Conservation (phyloP, 2,797 vertebrate species). For the Florisuga fusca region DNA sequence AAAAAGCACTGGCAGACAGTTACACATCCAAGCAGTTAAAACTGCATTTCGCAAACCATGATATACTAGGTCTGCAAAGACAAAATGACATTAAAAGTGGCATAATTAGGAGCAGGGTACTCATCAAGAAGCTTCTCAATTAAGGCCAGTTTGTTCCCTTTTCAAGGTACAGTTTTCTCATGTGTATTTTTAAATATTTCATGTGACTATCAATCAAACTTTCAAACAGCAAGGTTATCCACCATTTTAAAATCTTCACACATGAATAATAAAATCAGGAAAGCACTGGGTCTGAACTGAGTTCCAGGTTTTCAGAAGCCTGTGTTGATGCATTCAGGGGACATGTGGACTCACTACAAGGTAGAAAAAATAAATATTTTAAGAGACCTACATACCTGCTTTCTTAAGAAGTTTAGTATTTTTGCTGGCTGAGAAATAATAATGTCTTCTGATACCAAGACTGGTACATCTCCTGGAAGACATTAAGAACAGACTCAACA, state of each 20-base stretch:
- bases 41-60: background rate
- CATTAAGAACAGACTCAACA: conserved; percentile 18
- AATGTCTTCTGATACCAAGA: conserved; percentile 84
- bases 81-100: background rate
- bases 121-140: background rate
- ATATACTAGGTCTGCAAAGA: background rate
- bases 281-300: background rate
- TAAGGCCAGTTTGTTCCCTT: background rate
- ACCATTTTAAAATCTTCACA: background rate
- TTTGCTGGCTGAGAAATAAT: conserved; percentile 89
- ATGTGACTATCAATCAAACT: background rate
- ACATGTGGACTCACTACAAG: background rate
- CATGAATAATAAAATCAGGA: background rate
- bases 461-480: conserved; percentile 86
- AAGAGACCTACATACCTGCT: conserved; percentile 81
- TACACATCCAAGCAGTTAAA: background rate
- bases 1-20: background rate
- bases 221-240: background rate
- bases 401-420: conserved; percentile 94
- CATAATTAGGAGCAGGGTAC: background rate
- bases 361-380: background rate
- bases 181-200: background rate
- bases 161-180: background rate
- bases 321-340: background rate
- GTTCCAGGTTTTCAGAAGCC: background rate